Evolutionary conservation across 1,140 invertebrate species (phyloP).

Genomic region (Drosophila azteca): DNA sequence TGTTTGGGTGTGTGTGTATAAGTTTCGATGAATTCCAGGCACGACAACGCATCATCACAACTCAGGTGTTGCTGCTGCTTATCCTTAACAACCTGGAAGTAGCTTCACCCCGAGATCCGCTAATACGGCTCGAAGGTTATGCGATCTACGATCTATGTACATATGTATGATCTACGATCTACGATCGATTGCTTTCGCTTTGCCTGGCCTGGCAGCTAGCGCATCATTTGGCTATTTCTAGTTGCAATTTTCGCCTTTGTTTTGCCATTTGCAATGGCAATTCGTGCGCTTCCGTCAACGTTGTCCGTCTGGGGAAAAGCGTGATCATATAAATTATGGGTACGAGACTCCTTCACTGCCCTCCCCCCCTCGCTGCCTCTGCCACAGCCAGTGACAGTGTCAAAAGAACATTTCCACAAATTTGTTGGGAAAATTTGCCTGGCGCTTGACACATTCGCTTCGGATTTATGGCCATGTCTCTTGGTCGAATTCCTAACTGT

Average conservation of each 20-base stretch:
- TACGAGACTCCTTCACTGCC: not conserved
- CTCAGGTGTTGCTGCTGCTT: slow-evolving; percentile 19
- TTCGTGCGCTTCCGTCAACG: slow-evolving; percentile 73
- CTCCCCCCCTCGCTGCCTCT: not conserved
- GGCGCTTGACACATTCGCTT: slow-evolving; percentile 57
- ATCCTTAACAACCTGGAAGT: slow-evolving; percentile 74
- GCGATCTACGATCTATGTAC: slow-evolving; percentile 12
- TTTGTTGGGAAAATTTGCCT: slow-evolving; percentile 69
- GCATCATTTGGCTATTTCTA: slow-evolving; percentile 50
- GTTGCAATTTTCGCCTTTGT: slow-evolving; percentile 47
- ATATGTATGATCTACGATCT: not conserved
- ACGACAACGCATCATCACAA: slow-evolving; percentile 31
- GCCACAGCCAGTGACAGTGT: slow-evolving; percentile 44
- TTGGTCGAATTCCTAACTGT: slow-evolving; percentile 23
- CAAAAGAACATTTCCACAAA: slow-evolving; percentile 67
- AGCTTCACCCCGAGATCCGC: slow-evolving; percentile 15
- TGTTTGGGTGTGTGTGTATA: too few relatives aligned
- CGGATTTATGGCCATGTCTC: slow-evolving; percentile 63
- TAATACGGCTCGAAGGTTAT: slow-evolving; percentile 65
- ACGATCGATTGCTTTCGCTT: slow-evolving; percentile 5
- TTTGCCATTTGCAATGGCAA: slow-evolving; percentile 42
- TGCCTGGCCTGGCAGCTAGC: slow-evolving; percentile 12
- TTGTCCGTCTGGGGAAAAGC: slow-evolving; percentile 35
- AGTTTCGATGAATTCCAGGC: slow-evolving; percentile 5
- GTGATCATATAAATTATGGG: slow-evolving; percentile 39